Percentiles rank a stretch among this genome's conserved stretches.
phyloP scores from a whole-genome alignment of 2,113 vertebrate genomes.

The Ellobius talpinus region DNA sequence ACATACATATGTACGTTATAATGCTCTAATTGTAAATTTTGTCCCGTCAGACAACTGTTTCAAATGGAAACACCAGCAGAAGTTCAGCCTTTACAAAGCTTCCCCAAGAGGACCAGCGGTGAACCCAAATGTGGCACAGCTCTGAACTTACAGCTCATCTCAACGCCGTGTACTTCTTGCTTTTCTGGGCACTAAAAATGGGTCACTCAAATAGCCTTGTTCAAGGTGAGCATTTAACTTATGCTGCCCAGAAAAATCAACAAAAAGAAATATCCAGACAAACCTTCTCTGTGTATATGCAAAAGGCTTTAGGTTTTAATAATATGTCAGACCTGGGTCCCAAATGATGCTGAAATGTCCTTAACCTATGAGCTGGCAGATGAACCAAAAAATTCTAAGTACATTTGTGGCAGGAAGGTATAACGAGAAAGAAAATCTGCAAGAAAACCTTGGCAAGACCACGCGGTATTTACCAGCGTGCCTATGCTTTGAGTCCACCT shows the following conservation, averaged over 20 bases:
- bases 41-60: background rate
- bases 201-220: background rate
- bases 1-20: background rate
- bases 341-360: background rate
- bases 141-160: background rate
- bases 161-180: too few relatives aligned
- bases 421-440: background rate
- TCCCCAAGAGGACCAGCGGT: background rate
- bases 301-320: conserved; percentile 40
- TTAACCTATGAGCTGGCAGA: background rate
- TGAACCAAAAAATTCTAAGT: background rate
- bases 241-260: background rate
- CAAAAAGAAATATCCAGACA: conserved; percentile 12
- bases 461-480: background rate
- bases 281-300: background rate
- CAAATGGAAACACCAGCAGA: background rate
- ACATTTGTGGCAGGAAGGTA: background rate
- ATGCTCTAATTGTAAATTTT: conserved; percentile 7
- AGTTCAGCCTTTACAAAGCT: too few relatives aligned
- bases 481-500: background rate
- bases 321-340: background rate
- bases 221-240: conserved; percentile 10
- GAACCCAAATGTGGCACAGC: background rate
- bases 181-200: background rate
- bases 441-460: background rate